These are phyloP conservation scores for Sinella curviseta DNA, from an alignment of 1,140 invertebrate species.

Conservation along the genomic window DNA sequence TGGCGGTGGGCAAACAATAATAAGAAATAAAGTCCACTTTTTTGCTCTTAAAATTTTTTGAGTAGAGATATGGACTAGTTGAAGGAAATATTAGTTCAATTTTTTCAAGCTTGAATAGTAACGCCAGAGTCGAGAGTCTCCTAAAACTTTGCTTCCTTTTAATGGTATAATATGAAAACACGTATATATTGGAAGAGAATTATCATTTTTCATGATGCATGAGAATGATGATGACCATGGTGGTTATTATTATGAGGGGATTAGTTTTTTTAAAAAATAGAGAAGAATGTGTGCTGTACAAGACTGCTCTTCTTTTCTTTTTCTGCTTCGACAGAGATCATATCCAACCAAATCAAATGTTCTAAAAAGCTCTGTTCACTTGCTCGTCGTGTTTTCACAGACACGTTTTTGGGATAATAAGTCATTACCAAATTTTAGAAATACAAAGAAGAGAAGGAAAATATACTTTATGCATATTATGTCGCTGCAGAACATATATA, in stretches of 20 bases:
- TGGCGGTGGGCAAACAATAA: not conserved
- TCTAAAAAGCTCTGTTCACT: not conserved
- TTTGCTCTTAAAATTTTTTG: not conserved
- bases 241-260: not conserved
- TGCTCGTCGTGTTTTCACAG: not conserved
- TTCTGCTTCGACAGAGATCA: not conserved
- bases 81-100: slow-evolving; percentile 18
- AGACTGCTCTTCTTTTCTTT: not conserved
- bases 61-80: not conserved
- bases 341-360: not conserved
- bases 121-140: no score
- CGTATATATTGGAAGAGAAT: no score
- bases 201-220: not conserved
- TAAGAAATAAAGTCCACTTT: slow-evolving; percentile 8
- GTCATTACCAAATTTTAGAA: slow-evolving; percentile 8
- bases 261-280: not conserved
- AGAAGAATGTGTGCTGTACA: not conserved
- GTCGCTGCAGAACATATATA: not conserved
- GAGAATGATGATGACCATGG: not conserved
- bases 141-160: no score
- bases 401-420: not conserved
- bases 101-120: not conserved
- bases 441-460: not conserved
- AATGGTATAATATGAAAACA: no score
- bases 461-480: not conserved